Evolutionary conservation across 37 sponge, comb jelly and placozoan species (phyloP).

Genomic region (Ephydatia muelleri): DNA sequence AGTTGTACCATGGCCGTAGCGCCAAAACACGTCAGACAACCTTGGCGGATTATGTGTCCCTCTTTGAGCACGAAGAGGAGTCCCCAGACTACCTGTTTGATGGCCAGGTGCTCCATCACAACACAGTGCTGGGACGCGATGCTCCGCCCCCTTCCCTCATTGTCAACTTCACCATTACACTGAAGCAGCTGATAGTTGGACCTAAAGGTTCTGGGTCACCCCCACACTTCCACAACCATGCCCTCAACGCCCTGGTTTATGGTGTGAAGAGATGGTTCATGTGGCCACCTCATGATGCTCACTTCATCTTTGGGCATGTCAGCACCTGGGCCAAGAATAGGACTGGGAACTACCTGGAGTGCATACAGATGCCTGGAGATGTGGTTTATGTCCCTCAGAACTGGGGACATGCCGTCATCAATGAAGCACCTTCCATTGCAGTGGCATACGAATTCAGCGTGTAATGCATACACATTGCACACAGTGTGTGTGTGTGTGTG

Average conservation of each 20-base stretch:
- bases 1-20: slow-evolving; percentile 12
- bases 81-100: slow-evolving; percentile 56
- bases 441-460: slow-evolving; percentile 44
- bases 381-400: slow-evolving; percentile 51
- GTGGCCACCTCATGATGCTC: slow-evolving; percentile 38
- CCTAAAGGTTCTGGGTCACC: slow-evolving; percentile 53
- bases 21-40: slow-evolving; percentile 11
- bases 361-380: slow-evolving; percentile 40
- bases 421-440: slow-evolving; percentile 41
- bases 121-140: slow-evolving; percentile 37
- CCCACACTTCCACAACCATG: slow-evolving; percentile 58
- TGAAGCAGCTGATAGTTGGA: slow-evolving; percentile 54
- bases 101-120: slow-evolving; percentile 16
- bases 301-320: slow-evolving; percentile 26
- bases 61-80: background rate
- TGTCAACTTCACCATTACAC: slow-evolving; percentile 11
- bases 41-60: slow-evolving; percentile 10
- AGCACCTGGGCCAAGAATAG: slow-evolving; percentile 21
- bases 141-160: slow-evolving; percentile 9
- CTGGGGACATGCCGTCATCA: slow-evolving; percentile 74
- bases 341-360: background rate
- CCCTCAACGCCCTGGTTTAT: slow-evolving; percentile 40
- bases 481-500: too few relatives aligned
- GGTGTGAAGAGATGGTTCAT: slow-evolving; percentile 53
- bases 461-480: background rate